Conservation (phyloP, 2,888 invertebrate species). For the Sinopyrophorus schimmeli region DNA sequence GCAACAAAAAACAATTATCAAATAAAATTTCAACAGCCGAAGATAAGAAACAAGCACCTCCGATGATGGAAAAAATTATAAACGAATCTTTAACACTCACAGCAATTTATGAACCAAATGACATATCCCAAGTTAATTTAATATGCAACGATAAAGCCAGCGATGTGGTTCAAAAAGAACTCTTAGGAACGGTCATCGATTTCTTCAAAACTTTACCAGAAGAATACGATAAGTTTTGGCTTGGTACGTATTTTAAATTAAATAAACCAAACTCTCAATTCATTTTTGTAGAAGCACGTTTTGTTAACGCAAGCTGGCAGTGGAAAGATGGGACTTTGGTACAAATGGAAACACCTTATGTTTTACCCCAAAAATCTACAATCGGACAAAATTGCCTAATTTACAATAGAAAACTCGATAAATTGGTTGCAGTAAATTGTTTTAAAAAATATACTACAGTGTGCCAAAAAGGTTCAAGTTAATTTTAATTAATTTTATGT, state of each 20-base stretch:
- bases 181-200: neutral
- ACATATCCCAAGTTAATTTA: neutral
- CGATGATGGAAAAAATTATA: neutral
- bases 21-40: too few species aligned
- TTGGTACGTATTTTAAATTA: constrained; percentile 3
- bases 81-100: neutral
- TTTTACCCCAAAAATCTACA: neutral
- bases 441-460: neutral
- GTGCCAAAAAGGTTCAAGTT: constrained; percentile 1
- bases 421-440: neutral
- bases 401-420: neutral
- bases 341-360: neutral
- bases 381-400: neutral
- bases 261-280: neutral
- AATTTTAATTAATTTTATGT: neutral
- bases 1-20: too few species aligned
- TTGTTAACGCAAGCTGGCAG: neutral
- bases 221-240: neutral
- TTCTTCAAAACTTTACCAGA: constrained; percentile 3
- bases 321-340: neutral
- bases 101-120: neutral
- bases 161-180: neutral
- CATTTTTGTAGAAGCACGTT: neutral
- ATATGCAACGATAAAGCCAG: constrained; percentile 2
- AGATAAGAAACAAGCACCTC: too few species aligned